These are phyloP conservation scores for Tachysurus vachellii DNA, from an alignment of 2,113 vertebrate species.

Conservation along the genomic window DNA sequence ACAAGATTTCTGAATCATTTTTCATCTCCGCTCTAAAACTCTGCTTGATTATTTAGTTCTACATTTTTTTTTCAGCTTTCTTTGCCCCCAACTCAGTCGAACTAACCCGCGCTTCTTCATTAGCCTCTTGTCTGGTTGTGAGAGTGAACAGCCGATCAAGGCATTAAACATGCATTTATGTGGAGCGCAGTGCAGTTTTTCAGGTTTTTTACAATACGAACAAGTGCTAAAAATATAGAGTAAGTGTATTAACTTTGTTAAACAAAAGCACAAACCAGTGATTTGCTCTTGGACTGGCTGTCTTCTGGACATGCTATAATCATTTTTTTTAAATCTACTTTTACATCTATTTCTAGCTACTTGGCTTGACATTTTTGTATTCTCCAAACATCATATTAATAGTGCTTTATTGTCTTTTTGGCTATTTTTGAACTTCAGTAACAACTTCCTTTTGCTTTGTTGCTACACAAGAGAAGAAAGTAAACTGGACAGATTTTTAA, in stretches of 20 bases:
- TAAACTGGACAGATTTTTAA: constrained; percentile 52
- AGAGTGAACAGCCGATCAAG: background rate
- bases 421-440: constrained; percentile 47
- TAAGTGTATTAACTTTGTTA: constrained; percentile 1
- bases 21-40: background rate
- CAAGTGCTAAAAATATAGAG: background rate
- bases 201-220: background rate
- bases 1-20: background rate
- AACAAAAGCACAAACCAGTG: background rate
- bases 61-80: background rate
- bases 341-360: background rate
- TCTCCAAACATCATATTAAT: background rate
- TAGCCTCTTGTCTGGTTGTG: too few relatives aligned
- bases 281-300: background rate
- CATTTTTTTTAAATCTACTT: background rate
- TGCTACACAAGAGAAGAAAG: constrained; percentile 18
- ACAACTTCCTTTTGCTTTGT: constrained; percentile 38
- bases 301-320: background rate
- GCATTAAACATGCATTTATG: background rate
- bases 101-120: background rate
- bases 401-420: constrained; percentile 21
- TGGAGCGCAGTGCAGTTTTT: background rate
- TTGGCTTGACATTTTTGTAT: background rate
- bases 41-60: background rate
- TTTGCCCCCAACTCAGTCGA: background rate